Evolutionary conservation across 2,797 vertebrate species (phyloP), one percentile per base, ranked within the genome.

Genomic region (Pangasius larnaudii): DNA sequence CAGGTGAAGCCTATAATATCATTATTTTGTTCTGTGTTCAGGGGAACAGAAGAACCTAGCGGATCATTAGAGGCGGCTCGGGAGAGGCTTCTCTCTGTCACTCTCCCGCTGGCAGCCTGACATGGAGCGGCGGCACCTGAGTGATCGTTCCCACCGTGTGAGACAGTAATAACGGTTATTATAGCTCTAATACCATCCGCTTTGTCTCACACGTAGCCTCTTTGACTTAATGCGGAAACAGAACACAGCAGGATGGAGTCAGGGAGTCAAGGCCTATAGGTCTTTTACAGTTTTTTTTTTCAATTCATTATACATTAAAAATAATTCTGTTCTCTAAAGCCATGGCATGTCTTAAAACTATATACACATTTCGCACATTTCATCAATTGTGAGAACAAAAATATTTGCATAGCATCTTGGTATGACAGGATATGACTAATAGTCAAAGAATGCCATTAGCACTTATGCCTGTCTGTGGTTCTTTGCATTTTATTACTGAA

Each of bases 91-190:
- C 58, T 22, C 69, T 75, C 85, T 56, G 84, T 89, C 79, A 86
- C 88, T 83, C 56, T 86, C 58, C 88, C 18, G 59, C 88, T 77
- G 88, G 42, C 84, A 86, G 56, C 33, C 65, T 85, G 88, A 86
- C 84, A 82, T 51, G 46, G 46, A 58, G 58, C 30, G 13, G 53
- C 59, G 71, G 88, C 78, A 86, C 78, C 85, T 89, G 85, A 86
- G 69, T 82, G 88, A 89, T 86, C 49, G 39, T 58, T 86, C 78
- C 69, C 39, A 19, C 69, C 14, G 10, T 83, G 58, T 58, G 88
- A 77, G 69, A 63, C 78, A 77, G 78, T 89, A 89, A 89, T 89
- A 89, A 89, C 9, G 46, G 78, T 83, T 85, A 89, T 89, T 86
- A 89, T 65, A 71, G 58, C 42, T 56, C 58, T 82, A 85, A 89